Evolutionary conservation across 2,113 vertebrate species (phyloP).

Genomic region (Passerina amoena): DNA sequence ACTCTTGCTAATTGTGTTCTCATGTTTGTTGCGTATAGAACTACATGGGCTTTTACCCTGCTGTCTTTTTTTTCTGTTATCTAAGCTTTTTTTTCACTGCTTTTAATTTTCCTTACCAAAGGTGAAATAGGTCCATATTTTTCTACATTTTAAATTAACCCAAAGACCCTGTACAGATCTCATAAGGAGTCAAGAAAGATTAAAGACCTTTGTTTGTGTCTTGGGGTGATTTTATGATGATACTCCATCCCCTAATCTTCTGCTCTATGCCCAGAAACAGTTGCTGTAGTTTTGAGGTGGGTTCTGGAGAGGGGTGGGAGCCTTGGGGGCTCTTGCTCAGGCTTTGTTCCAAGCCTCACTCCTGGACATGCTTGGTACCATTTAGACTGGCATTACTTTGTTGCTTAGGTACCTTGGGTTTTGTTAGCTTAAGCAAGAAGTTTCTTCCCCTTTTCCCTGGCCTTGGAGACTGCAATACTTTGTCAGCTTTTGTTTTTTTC

Average conservation of each 20-base stretch:
- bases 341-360: not conserved
- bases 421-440: not conserved
- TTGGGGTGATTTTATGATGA: not conserved
- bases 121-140: not conserved
- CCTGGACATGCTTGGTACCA: accelerated
- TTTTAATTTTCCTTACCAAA: not conserved
- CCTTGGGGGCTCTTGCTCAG: not conserved
- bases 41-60: not conserved
- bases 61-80: not conserved
- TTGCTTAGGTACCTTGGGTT: not conserved
- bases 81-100: not conserved
- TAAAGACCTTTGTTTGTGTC: not conserved
- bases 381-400: not conserved
- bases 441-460: not conserved
- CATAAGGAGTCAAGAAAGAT: not conserved
- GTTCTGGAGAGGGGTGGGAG: not conserved
- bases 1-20: not conserved
- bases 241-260: not conserved
- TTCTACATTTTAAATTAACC: not conserved
- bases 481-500: not conserved
- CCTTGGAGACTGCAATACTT: not conserved
- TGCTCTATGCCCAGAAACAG: not conserved
- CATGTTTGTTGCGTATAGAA: not conserved
- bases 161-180: not conserved
- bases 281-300: not conserved